Conservation (phyloP, 2,797 vertebrate species). For the Xenops minutus region DNA sequence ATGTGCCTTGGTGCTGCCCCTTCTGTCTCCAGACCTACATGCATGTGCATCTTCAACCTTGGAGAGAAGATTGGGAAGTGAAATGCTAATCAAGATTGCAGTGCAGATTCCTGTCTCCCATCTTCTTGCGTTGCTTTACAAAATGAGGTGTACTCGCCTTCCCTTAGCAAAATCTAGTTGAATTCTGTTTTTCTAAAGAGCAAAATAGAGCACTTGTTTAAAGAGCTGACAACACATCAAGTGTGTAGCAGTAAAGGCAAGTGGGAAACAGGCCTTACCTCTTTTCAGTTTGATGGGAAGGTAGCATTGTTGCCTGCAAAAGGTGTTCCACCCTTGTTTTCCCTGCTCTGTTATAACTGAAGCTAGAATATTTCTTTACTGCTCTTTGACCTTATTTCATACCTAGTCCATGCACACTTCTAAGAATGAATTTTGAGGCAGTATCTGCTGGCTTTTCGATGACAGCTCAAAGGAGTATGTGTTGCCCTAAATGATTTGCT, state of each 20-base stretch:
- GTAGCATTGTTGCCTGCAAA: background rate
- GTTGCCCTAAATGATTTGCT: background rate
- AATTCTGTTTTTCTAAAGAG: background rate
- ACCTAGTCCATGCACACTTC: rapidly evolving
- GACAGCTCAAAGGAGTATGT: background rate
- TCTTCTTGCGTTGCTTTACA: rapidly evolving
- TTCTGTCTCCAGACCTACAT: background rate
- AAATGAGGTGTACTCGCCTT: background rate
- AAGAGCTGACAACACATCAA: background rate
- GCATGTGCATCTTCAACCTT: background rate
- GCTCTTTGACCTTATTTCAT: background rate
- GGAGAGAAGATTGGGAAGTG: background rate
- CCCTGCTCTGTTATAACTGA: background rate
- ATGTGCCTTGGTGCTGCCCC: background rate
- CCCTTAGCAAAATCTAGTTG: background rate
- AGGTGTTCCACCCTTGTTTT: background rate
- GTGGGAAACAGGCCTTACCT: background rate
- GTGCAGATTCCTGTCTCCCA: background rate
- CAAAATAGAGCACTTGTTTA: background rate
- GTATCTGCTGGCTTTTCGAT: background rate
- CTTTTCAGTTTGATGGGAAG: background rate
- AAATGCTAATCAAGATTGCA: background rate
- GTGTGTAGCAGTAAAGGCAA: background rate
- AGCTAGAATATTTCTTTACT: background rate
- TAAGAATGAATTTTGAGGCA: background rate